These are phyloP conservation scores for Astur gentilis DNA, from an alignment of 2,113 vertebrate species.

Conservation along the genomic window DNA sequence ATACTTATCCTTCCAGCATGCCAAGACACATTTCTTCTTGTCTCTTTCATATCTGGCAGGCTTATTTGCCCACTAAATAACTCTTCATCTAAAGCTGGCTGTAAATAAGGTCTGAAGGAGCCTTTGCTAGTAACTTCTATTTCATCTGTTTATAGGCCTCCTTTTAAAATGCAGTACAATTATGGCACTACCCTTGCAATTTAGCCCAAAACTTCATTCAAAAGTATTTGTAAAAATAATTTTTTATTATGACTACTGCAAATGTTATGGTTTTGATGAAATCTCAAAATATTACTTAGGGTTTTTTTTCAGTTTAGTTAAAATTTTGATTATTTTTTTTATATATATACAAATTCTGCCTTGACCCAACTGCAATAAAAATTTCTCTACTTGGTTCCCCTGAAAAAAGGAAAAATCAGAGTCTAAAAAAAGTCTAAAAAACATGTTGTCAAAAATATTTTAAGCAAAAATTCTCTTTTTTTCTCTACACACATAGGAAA, in stretches of 20 bases:
- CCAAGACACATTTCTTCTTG: constrained; percentile 38
- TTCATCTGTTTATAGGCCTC: not conserved
- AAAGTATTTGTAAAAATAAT: not conserved
- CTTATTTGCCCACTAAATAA: constrained; percentile 27
- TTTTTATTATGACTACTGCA: not conserved
- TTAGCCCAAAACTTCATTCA: not conserved
- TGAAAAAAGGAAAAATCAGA: not conserved
- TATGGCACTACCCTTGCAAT: not conserved
- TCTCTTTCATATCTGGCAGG: constrained; percentile 27
- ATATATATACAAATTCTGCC: not conserved
- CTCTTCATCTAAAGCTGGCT: not conserved
- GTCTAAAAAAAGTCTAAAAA: not conserved
- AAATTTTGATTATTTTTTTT: not conserved
- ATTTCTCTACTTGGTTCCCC: not conserved
- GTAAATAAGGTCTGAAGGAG: constrained; percentile 3
- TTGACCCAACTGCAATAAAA: not conserved
- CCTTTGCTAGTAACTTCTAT: not conserved
- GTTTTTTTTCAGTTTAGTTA: not conserved
- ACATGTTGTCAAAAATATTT: not conserved
- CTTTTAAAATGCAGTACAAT: not conserved
- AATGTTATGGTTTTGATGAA: not conserved
- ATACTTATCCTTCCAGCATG: not conserved
- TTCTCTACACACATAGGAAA: not conserved
- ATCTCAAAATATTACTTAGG: not conserved
- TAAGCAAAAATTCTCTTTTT: not conserved